Percentiles rank a stretch among this genome's conserved stretches.
These are phyloP conservation scores for Andricus quercusramuli DNA, from an alignment of 2,888 invertebrate species.

Conservation along the genomic window DNA sequence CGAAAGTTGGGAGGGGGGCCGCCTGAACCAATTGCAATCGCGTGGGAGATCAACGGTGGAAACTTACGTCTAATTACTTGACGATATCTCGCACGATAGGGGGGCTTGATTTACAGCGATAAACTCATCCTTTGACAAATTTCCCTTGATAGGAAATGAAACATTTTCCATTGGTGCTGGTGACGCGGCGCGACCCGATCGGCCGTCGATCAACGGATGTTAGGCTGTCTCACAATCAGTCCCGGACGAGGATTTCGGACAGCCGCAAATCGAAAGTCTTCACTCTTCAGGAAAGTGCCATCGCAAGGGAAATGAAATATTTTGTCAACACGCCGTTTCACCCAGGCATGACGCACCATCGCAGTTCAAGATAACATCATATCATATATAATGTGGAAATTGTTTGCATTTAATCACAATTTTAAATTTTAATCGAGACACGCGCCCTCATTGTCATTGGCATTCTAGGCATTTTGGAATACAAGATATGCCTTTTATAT, in stretches of 20 bases:
- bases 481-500: too few relatives aligned
- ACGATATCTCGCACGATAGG: conserved; percentile 25
- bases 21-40: conserved; percentile 8
- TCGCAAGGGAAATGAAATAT: neutral
- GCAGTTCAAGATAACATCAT: neutral
- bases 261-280: neutral
- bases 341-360: neutral
- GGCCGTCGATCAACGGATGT: neutral
- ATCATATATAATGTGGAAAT: neutral
- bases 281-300: neutral
- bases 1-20: too few relatives aligned
- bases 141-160: neutral
- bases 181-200: neutral
- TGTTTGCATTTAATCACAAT: neutral
- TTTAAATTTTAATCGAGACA: neutral
- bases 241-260: neutral
- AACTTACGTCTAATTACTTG: conserved; percentile 26
- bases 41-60: conserved; percentile 1
- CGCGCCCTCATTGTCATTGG: neutral
- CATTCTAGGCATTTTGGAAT: neutral
- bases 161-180: conserved; percentile 23
- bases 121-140: conserved; percentile 22
- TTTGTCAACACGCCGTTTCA: neutral
- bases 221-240: too few relatives aligned
- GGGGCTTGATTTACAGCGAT: conserved; percentile 32